Evolutionary conservation across 2,797 vertebrate genomes (phyloP), one percentile per base, ranked within the genome.

Genomic region (Ispidina lecontei): DNA sequence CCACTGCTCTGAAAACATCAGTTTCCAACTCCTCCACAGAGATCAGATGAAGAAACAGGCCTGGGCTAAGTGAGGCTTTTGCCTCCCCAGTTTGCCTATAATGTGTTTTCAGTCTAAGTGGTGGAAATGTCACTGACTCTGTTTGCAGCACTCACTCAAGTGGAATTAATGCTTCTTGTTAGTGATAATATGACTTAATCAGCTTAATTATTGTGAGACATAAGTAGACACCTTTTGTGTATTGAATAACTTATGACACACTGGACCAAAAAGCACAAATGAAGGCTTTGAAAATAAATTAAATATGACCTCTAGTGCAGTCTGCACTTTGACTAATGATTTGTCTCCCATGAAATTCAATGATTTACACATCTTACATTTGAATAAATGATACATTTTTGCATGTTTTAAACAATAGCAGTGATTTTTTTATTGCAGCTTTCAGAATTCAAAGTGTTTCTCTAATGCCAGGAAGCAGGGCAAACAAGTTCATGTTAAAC

Each of bases 101-200:
- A 91, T 55, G 73, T 29, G 47, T 89, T 94, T 93, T 91, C 86
- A 75, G 8, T 83, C 67, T 86, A 88, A 95, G 87, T 78, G 85
- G 91, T 94, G 81, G 90, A 96, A 96, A 96, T 92, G 95, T 96
- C 94, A 90, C 75, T 73, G 94, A 75, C 73, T 96, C 91, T 71
- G 67, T 81, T 84, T 92, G 90, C 85, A 73, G 75, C 31, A 3
- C 62, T 90, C 92, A 65, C 70, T 95, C 70, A 43, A 89, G 92
- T 84, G 91, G 93, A 96, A 96, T 96, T 91, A 96, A 97, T 90
- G 89, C 88, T 94, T 91, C 93, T 93, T 95, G 96, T 96, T 97
- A 96, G 94, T 79, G 93, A 96, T 97, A 97, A 96, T 97, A 96
- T 83, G 93, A 95, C 95, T 97, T 97, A 97, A 97, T 97, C 96